Conservation (phyloP, 2,797 vertebrate genomes). For the Natrix natrix region DNA sequence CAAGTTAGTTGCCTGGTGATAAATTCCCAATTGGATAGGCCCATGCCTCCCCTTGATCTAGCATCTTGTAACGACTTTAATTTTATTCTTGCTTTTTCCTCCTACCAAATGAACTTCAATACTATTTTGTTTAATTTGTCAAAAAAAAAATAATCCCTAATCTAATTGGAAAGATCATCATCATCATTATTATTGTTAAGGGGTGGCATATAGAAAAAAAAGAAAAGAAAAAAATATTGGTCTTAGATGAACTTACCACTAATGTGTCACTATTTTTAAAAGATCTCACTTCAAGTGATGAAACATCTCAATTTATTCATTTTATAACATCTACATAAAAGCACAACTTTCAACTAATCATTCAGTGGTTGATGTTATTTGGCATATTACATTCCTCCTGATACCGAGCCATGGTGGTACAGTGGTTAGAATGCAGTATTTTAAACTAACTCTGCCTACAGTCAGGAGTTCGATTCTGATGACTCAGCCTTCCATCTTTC, state of each 20-base stretch:
- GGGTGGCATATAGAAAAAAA: constrained; percentile 24
- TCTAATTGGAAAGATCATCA: not conserved
- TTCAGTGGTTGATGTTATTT: constrained; percentile 25
- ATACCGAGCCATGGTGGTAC: not conserved
- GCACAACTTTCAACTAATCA: constrained; percentile 33
- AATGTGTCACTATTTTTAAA: constrained; percentile 27
- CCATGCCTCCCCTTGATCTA: no score
- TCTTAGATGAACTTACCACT: constrained; percentile 36
- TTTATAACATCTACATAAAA: not conserved
- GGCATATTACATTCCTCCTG: not conserved
- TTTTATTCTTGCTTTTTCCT: no score
- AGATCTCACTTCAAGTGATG: constrained; percentile 22
- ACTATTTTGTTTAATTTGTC: no score
- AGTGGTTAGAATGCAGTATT: not conserved
- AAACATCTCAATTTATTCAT: constrained; percentile 5
- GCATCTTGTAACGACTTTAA: no score
- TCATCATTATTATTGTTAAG: not conserved
- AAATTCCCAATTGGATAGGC: no score
- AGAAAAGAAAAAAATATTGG: not conserved
- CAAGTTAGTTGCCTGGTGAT: no score
- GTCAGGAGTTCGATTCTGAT: not conserved
- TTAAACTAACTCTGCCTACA: not conserved
- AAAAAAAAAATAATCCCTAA: no score
- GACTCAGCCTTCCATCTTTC: not conserved
- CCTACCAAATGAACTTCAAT: no score